phyloP scores from a whole-genome alignment of 2,113 vertebrate genomes.

The Apodemus sylvaticus region DNA sequence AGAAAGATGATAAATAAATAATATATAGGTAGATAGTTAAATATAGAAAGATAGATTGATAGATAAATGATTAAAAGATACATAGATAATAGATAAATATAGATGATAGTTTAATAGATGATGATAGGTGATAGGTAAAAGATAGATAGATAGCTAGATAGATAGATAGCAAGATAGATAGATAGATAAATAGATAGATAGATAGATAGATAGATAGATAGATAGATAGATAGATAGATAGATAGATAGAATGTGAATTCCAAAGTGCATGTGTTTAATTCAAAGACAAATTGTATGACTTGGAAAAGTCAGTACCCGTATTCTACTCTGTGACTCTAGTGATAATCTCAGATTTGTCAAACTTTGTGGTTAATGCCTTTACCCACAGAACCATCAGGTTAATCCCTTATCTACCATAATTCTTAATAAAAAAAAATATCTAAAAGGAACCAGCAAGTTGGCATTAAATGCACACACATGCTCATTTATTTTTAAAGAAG shows the following conservation, averaged over 20 bases:
- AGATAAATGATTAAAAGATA: not conserved
- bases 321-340: not conserved
- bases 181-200: not conserved
- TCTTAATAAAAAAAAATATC: not conserved
- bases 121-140: no score
- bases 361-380: not conserved
- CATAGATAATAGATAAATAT: not conserved
- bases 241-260: not conserved
- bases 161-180: not conserved
- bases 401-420: not conserved
- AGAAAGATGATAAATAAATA: not conserved
- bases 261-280: not conserved
- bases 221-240: not conserved
- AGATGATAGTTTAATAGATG: not conserved
- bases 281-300: not conserved
- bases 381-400: no score
- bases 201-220: not conserved
- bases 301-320: not conserved
- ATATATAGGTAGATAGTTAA: not conserved
- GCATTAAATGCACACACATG: not conserved
- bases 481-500: not conserved
- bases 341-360: not conserved
- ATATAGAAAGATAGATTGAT: not conserved
- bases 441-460: not conserved
- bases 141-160: not conserved